Evolutionary conservation across 2,797 vertebrate genomes (phyloP).

Genomic region (Ataeniobius toweri): DNA sequence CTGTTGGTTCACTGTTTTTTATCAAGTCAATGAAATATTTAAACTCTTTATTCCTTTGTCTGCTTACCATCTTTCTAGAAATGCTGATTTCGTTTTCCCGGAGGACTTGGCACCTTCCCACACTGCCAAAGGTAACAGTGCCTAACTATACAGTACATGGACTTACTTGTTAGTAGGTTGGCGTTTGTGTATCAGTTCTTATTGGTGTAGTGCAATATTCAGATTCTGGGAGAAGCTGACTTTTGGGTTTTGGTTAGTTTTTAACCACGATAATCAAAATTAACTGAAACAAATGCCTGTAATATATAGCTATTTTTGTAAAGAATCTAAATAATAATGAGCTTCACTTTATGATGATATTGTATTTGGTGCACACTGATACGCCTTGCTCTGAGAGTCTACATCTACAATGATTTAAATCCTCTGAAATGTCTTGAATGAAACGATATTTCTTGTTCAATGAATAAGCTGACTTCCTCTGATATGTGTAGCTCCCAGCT

Average conservation of each 20-base stretch:
- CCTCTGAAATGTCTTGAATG: constrained; percentile 66
- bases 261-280: not conserved
- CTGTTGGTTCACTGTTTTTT: not conserved
- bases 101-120: not conserved
- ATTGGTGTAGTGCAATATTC: not conserved
- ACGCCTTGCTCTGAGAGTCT: constrained; percentile 58
- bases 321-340: not conserved
- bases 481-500: constrained; percentile 78
- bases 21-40: not conserved
- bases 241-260: too few species aligned
- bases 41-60: not conserved
- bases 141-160: not conserved
- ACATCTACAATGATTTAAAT: constrained; percentile 65
- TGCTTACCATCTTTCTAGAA: not conserved
- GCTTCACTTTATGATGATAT: not conserved
- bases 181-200: not conserved
- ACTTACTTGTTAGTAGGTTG: not conserved
- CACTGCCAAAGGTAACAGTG: not conserved
- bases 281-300: not conserved
- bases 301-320: not conserved
- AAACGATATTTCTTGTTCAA: constrained; percentile 76
- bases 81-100: not conserved
- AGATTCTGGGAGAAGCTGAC: too few species aligned
- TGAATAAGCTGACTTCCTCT: constrained; percentile 77
- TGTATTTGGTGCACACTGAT: constrained; percentile 42